phyloP scores from a whole-genome alignment of 1,140 invertebrate genomes.

The Nebria ingens region DNA sequence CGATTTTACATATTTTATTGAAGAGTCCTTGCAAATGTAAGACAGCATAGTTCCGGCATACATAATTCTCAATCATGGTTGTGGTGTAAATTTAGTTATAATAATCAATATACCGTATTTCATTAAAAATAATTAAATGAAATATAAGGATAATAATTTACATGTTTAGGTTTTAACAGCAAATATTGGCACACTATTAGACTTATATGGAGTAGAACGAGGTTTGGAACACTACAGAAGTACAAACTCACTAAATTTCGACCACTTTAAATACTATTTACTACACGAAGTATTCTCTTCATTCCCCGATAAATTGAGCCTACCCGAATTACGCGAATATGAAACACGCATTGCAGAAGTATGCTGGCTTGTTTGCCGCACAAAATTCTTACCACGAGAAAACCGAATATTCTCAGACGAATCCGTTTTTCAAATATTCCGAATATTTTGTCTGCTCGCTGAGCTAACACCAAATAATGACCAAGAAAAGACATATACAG shows the following conservation, averaged over 20 bases:
- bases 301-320: slow-evolving; percentile 42
- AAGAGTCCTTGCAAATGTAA: too few relatives aligned
- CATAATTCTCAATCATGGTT: background rate
- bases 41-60: too few relatives aligned
- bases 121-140: background rate
- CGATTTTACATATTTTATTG: too few relatives aligned
- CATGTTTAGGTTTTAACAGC: slow-evolving; percentile 45
- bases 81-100: background rate
- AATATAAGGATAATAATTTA: too few relatives aligned
- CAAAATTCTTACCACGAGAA: slow-evolving; percentile 45
- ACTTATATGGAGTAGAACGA: slow-evolving; percentile 61
- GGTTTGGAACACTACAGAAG: slow-evolving; percentile 64
- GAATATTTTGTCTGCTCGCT: slow-evolving; percentile 65
- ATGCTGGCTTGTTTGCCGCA: slow-evolving; percentile 67
- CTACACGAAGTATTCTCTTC: slow-evolving; percentile 59
- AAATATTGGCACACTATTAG: slow-evolving; percentile 45
- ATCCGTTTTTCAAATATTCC: slow-evolving; percentile 61
- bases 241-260: slow-evolving; percentile 54
- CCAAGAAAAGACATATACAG: slow-evolving; percentile 36
- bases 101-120: background rate
- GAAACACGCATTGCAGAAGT: slow-evolving; percentile 52
- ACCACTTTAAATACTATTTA: slow-evolving; percentile 63
- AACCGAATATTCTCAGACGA: slow-evolving; percentile 49
- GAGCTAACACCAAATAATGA: slow-evolving; percentile 44
- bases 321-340: slow-evolving; percentile 42